Conservation (phyloP, 2,797 vertebrate genomes). For the Pseudochaenichthys georgianus region DNA sequence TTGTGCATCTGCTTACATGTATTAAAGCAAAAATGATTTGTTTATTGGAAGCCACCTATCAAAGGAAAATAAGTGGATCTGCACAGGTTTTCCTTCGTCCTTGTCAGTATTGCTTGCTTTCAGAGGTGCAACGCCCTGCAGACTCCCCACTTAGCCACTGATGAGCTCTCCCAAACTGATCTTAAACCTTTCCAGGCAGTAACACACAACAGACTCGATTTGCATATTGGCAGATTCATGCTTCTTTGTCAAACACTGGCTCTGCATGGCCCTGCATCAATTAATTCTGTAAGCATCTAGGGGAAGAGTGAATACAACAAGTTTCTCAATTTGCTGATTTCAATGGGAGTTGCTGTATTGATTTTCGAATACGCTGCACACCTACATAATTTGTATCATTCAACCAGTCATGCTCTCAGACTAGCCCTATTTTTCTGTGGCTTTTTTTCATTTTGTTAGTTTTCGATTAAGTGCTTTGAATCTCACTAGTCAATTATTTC, state of each 20-base stretch:
- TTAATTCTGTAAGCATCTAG: slow-evolving; percentile 69
- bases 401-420: slow-evolving; percentile 29
- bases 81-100: slow-evolving; percentile 74
- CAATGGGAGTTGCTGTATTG: slow-evolving; percentile 51
- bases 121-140: slow-evolving; percentile 75
- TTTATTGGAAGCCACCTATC: slow-evolving; percentile 74
- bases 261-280: slow-evolving; percentile 60
- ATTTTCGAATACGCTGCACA: slow-evolving; percentile 42
- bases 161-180: slow-evolving; percentile 69
- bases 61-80: slow-evolving; percentile 82
- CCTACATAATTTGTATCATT: slow-evolving; percentile 61
- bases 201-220: slow-evolving; percentile 73
- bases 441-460: slow-evolving; percentile 30
- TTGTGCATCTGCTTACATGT: slow-evolving; percentile 65
- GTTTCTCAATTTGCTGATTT: slow-evolving; percentile 66
- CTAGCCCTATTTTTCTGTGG: slow-evolving; percentile 2
- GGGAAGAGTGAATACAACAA: slow-evolving; percentile 47
- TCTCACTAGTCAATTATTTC: slow-evolving; percentile 4
- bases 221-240: slow-evolving; percentile 76
- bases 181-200: slow-evolving; percentile 79
- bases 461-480: slow-evolving; percentile 24
- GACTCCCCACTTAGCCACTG: slow-evolving; percentile 78
- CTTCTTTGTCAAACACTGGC: slow-evolving; percentile 79
- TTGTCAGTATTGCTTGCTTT: slow-evolving; percentile 74
- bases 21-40: slow-evolving; percentile 71